Conservation (phyloP, 2,888 invertebrate species). For the Euproctis similis region DNA sequence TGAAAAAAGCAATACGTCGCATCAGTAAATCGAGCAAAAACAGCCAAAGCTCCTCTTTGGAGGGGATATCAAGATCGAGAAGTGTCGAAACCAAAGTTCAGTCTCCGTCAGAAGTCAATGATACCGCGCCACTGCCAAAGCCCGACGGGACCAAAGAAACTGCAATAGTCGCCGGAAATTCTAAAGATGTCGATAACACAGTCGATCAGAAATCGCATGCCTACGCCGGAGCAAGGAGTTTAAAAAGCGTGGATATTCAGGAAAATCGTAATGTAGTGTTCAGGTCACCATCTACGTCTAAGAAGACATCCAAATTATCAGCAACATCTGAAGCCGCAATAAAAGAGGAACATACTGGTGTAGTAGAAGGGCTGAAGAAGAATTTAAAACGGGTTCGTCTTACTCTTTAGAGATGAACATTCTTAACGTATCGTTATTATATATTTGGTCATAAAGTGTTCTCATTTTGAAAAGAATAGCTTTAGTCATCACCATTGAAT, state of each 20-base stretch:
- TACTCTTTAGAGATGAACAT: too few relatives aligned
- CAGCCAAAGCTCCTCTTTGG: conserved; percentile 39
- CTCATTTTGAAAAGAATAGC: too few relatives aligned
- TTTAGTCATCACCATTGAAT: too few relatives aligned
- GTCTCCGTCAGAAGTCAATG: conserved; percentile 38
- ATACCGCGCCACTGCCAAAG: conserved; percentile 42
- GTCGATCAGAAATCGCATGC: conserved; percentile 11
- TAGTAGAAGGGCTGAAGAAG: conserved; percentile 37
- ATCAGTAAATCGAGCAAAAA: conserved; percentile 54
- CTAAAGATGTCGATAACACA: conserved; percentile 28
- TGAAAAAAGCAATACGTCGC: conserved; percentile 60
- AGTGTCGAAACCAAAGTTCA: conserved; percentile 48
- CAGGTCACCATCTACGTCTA: conserved; percentile 24
- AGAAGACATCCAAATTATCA: conserved; percentile 20
- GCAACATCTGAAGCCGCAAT: conserved; percentile 19
- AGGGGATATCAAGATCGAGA: conserved; percentile 46
- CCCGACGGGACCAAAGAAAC: conserved; percentile 44
- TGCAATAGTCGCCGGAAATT: conserved; percentile 24
- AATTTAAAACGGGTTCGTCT: conserved; percentile 54
- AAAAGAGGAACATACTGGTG: conserved; percentile 24
- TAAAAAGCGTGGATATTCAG: conserved; percentile 43
- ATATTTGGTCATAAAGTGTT: too few relatives aligned
- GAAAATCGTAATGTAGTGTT: conserved; percentile 41
- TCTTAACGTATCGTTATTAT: too few relatives aligned
- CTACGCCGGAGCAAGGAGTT: conserved; percentile 22